Conservation (phyloP, 2,113 vertebrate species). For the Campylomormyrus numenius region DNA sequence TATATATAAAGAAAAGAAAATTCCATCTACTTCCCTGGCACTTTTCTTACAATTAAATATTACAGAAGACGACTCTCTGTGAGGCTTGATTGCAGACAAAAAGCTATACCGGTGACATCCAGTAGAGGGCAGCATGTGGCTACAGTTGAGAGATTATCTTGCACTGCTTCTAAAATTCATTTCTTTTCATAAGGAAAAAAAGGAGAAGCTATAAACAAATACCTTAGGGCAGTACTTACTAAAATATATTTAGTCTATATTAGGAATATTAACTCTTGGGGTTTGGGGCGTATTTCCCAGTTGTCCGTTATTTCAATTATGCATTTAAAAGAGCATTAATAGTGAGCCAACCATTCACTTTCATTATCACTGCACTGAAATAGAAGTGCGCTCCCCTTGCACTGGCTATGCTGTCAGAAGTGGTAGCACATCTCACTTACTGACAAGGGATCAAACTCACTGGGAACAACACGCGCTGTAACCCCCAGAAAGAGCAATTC, state of each 20-base stretch:
- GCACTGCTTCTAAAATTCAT: background rate
- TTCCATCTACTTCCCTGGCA: background rate
- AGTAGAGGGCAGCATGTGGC: background rate
- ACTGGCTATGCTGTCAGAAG: background rate
- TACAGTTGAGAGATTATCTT: background rate
- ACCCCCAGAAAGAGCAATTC: background rate
- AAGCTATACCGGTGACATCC: background rate
- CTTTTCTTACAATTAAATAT: background rate
- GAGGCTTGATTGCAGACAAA: background rate
- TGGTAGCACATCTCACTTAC: background rate
- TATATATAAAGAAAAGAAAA: background rate
- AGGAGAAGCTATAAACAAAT: background rate
- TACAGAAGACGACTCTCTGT: background rate
- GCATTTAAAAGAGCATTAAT: background rate
- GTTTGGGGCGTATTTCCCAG: background rate
- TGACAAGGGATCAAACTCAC: background rate
- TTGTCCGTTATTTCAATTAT: background rate
- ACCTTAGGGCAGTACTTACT: background rate
- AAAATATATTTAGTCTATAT: background rate
- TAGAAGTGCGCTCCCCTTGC: background rate
- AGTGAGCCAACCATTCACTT: background rate
- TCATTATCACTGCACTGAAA: background rate
- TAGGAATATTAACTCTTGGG: background rate
- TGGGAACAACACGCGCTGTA: background rate
- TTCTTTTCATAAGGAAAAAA: background rate